Conservation (phyloP, 2,888 invertebrate species). For the Acleris emargana region DNA sequence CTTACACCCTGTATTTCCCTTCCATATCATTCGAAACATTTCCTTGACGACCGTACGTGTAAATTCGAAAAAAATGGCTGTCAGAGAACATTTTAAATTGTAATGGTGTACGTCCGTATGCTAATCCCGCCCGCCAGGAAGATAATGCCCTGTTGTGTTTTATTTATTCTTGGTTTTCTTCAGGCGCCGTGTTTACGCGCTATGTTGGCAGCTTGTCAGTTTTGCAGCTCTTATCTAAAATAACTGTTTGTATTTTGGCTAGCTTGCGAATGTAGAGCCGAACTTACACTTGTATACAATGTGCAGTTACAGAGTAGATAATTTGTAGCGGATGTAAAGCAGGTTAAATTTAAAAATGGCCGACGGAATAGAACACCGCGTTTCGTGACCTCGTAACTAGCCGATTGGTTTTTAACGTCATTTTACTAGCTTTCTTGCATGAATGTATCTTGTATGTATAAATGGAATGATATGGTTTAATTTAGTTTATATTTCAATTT, state of each 20-base stretch:
- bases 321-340: not conserved
- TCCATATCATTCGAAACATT: too few relatives aligned
- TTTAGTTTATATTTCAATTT: too few relatives aligned
- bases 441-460: too few relatives aligned
- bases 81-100: constrained; percentile 5
- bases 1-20: too few relatives aligned
- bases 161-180: constrained; percentile 8
- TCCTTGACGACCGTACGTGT: not conserved
- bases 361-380: too few relatives aligned
- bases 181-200: constrained; percentile 6
- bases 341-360: too few relatives aligned
- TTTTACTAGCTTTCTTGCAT: too few relatives aligned
- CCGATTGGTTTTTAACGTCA: too few relatives aligned
- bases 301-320: not conserved
- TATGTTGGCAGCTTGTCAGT: constrained; percentile 15
- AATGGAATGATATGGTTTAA: too few relatives aligned
- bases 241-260: constrained; percentile 10
- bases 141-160: constrained; percentile 4
- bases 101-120: constrained; percentile 4
- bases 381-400: too few relatives aligned
- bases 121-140: not conserved
- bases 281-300: not conserved
- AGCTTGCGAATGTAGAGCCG: not conserved
- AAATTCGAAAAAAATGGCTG: not conserved
- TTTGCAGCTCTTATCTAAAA: constrained; percentile 10